Conservation (phyloP, 2,888 invertebrate genomes). For the Catocala nupta region DNA sequence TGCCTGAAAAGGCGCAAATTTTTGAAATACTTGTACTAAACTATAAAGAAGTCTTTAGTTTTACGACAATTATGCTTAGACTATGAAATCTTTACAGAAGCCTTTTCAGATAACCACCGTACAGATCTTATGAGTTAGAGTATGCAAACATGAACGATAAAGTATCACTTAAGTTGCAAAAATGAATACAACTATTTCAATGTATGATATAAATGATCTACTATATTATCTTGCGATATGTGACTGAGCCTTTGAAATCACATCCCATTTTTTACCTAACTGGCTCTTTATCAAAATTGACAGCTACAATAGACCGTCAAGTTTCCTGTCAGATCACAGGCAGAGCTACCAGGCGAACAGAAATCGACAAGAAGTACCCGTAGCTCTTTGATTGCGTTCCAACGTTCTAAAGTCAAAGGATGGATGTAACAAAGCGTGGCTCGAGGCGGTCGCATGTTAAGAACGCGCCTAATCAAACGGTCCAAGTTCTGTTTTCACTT, state of each 20-base stretch:
- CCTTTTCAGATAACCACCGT: too few species aligned
- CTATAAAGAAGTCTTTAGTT: too few species aligned
- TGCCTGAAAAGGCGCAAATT: too few species aligned
- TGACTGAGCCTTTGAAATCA: background rate
- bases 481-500: slow-evolving; percentile 78
- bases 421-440: slow-evolving; percentile 78
- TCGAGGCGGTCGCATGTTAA: slow-evolving; percentile 73
- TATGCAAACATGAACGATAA: too few species aligned
- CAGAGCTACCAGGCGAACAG: slow-evolving; percentile 60
- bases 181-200: too few species aligned
- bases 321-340: slow-evolving; percentile 48
- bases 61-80: too few species aligned
- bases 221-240: too few species aligned
- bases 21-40: too few species aligned
- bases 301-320: slow-evolving; percentile 35
- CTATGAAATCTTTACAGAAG: too few species aligned
- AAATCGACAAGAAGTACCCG: slow-evolving; percentile 73
- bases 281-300: slow-evolving; percentile 39
- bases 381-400: slow-evolving; percentile 62
- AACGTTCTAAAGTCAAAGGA: slow-evolving; percentile 67
- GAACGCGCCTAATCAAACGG: slow-evolving; percentile 85
- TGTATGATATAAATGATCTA: too few species aligned
- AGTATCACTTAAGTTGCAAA: too few species aligned
- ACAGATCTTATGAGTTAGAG: too few species aligned
- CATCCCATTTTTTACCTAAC: background rate